Percentiles rank a stretch among this genome's conserved stretches.
phyloP scores from a whole-genome alignment of 2,888 invertebrate species.

The Lasioglossum malachurum region DNA sequence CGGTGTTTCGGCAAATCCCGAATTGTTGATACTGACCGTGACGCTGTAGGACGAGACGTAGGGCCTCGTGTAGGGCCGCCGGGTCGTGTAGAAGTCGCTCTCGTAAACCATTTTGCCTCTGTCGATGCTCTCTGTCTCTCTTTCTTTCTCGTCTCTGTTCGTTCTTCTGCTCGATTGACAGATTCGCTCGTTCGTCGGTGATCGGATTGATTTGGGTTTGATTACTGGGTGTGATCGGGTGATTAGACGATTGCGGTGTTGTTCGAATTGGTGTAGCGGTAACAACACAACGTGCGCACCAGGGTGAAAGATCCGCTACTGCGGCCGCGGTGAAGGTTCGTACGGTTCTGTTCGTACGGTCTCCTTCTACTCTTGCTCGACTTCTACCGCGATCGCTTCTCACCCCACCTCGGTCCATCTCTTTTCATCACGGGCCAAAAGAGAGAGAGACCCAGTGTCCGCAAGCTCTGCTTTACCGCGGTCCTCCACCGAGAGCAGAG shows the following conservation, averaged over 20 bases:
- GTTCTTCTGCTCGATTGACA: constrained; percentile 40
- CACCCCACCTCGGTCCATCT: constrained; percentile 37
- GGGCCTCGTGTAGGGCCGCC: constrained; percentile 92
- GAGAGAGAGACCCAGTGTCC: neutral
- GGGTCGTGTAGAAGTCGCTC: constrained; percentile 96
- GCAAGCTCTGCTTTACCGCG: constrained; percentile 5
- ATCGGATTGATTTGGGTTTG: neutral
- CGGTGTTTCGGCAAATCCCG: constrained; percentile 59
- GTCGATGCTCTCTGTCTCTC: constrained; percentile 75
- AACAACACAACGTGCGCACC: constrained; percentile 43
- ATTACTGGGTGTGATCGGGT: neutral
- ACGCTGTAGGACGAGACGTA: constrained; percentile 90
- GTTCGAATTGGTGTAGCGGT: neutral
- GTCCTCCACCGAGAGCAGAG: constrained; percentile 29
- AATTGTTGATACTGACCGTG: constrained; percentile 89
- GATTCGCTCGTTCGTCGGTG: constrained; percentile 47
- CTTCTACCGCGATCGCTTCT: constrained; percentile 30
- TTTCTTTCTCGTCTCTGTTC: constrained; percentile 57
- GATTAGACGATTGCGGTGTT: constrained; percentile 7
- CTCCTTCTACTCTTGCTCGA: constrained; percentile 41
- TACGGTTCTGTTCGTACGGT: constrained; percentile 78
- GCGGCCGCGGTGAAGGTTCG: constrained; percentile 83
- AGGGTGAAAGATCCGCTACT: constrained; percentile 60
- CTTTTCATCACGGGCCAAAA: constrained; percentile 2
- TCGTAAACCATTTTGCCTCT: constrained; percentile 92